Evolutionary conservation across 2,797 vertebrate genomes (phyloP).

Genomic region (Gobionotothen gibberifrons): DNA sequence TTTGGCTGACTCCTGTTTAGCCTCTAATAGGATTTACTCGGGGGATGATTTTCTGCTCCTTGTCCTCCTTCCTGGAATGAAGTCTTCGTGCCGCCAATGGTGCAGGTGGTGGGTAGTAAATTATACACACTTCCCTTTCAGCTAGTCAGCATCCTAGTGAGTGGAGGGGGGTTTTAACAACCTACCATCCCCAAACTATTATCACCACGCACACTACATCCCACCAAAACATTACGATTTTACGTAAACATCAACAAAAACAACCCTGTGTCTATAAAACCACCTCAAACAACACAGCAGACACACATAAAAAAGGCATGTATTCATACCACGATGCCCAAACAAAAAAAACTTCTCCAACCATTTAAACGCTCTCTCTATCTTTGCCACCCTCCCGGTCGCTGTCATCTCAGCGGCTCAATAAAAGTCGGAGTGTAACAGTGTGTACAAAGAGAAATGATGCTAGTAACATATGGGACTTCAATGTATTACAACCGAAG

Average conservation of each 20-base stretch:
- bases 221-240: slow-evolving; percentile 28
- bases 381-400: slow-evolving; percentile 24
- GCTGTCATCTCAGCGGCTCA: slow-evolving; percentile 56
- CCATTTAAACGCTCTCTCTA: slow-evolving; percentile 55
- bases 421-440: slow-evolving; percentile 56
- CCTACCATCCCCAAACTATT: slow-evolving; percentile 35
- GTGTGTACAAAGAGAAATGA: slow-evolving; percentile 66
- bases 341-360: slow-evolving; percentile 56
- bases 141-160: slow-evolving; percentile 60
- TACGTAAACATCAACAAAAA: slow-evolving; percentile 28
- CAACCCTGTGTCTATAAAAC: slow-evolving; percentile 22
- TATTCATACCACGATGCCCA: slow-evolving; percentile 41
- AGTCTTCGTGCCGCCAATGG: slow-evolving; percentile 69
- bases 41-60: slow-evolving; percentile 70
- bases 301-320: slow-evolving; percentile 18
- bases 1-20: slow-evolving; percentile 75
- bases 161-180: slow-evolving; percentile 31
- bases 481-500: slow-evolving; percentile 48
- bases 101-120: slow-evolving; percentile 82
- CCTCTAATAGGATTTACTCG: slow-evolving; percentile 77
- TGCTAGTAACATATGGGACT: slow-evolving; percentile 39
- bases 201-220: slow-evolving; percentile 23
- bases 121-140: slow-evolving; percentile 78
- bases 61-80: slow-evolving; percentile 70
- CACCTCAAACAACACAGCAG: slow-evolving; percentile 26